phyloP scores from a whole-genome alignment of 2,113 vertebrate genomes.

The Lethenteron camtschaticum region DNA sequence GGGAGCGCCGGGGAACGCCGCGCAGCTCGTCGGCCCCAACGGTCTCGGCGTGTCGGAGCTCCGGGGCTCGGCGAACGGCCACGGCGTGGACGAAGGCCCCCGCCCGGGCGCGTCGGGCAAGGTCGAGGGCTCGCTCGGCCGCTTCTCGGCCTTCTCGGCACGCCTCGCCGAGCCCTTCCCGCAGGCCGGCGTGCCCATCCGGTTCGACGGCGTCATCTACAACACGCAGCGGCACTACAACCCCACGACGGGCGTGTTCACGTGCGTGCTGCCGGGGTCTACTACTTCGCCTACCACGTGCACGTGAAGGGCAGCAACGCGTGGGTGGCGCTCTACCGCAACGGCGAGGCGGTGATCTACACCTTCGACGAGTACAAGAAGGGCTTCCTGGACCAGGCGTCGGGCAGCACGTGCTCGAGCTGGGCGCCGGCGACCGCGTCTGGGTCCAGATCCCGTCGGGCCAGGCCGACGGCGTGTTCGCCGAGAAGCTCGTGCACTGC shows the following conservation, averaged over 20 bases:
- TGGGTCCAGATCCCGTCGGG: constrained; percentile 97
- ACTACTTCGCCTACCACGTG: constrained; percentile 94
- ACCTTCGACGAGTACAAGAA: constrained; percentile 99
- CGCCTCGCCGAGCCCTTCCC: constrained; percentile 82
- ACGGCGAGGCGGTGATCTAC: constrained; percentile 93
- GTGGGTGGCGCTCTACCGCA: constrained; percentile 97
- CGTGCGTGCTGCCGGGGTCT: constrained; percentile 63
- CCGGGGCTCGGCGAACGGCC: constrained; percentile 41
- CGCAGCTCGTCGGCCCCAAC: constrained; percentile 36
- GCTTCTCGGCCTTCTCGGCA: constrained; percentile 71
- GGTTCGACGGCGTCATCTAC: constrained; percentile 86
- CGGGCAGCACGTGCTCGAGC: constrained; percentile 90
- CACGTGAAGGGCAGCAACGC: constrained; percentile 90
- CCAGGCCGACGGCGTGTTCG: constrained; percentile 90
- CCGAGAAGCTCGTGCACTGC: constrained; percentile 93
- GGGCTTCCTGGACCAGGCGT: constrained; percentile 96
- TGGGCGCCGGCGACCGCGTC: constrained; percentile 82
- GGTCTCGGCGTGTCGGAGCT: constrained; percentile 40
- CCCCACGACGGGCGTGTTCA: constrained; percentile 68
- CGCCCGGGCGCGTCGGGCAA: constrained; percentile 42
- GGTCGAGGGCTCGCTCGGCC: constrained; percentile 43
- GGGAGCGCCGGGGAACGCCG: constrained; percentile 28
- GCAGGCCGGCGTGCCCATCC: constrained; percentile 71
- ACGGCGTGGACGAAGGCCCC: constrained; percentile 39
- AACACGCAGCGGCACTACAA: constrained; percentile 87